phyloP scores from a whole-genome alignment of 1,140 invertebrate species.

The Leptinotarsa undecemlineata region DNA sequence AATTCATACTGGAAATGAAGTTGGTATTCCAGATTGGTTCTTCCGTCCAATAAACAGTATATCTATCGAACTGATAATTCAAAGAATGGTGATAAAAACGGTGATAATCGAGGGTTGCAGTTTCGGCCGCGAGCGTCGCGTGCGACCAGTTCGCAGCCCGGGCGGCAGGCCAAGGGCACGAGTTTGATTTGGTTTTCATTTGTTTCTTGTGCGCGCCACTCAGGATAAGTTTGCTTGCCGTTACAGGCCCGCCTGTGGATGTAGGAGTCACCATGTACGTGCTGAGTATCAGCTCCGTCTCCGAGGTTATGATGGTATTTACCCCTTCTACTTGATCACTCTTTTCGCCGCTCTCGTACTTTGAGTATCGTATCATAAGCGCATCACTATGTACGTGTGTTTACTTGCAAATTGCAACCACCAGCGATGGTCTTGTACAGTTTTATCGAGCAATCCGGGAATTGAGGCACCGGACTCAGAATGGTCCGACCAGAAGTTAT shows the following conservation, averaged over 20 bases:
- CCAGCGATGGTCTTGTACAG: slow-evolving; percentile 35
- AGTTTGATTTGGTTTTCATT: slow-evolving; percentile 54
- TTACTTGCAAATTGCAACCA: slow-evolving; percentile 32
- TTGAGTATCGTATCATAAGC: slow-evolving; percentile 16
- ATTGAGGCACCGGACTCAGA: slow-evolving; percentile 26
- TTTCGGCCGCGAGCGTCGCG: slow-evolving; percentile 45
- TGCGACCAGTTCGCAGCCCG: slow-evolving; percentile 13
- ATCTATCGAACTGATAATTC: background rate
- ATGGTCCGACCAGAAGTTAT: slow-evolving; percentile 10
- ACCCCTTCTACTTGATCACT: slow-evolving; percentile 20
- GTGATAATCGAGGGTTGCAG: slow-evolving; percentile 41
- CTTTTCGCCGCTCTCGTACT: slow-evolving; percentile 9
- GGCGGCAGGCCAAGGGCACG: slow-evolving; percentile 56
- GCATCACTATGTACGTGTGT: slow-evolving; percentile 29
- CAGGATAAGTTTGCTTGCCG: slow-evolving; percentile 39
- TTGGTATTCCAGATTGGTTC: background rate
- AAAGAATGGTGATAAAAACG: background rate
- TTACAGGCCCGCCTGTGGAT: slow-evolving; percentile 93
- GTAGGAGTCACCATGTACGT: slow-evolving; percentile 98
- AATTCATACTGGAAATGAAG: too few species aligned
- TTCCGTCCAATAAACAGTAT: background rate
- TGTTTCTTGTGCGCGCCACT: slow-evolving; percentile 20
- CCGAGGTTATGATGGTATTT: slow-evolving; percentile 95
- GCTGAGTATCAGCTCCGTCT: slow-evolving; percentile 97
- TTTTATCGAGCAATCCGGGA: slow-evolving; percentile 24